Evolutionary conservation across 2,888 invertebrate genomes (phyloP), one percentile per base, ranked within the genome.

Genomic region (Oscheius sp.): DNA sequence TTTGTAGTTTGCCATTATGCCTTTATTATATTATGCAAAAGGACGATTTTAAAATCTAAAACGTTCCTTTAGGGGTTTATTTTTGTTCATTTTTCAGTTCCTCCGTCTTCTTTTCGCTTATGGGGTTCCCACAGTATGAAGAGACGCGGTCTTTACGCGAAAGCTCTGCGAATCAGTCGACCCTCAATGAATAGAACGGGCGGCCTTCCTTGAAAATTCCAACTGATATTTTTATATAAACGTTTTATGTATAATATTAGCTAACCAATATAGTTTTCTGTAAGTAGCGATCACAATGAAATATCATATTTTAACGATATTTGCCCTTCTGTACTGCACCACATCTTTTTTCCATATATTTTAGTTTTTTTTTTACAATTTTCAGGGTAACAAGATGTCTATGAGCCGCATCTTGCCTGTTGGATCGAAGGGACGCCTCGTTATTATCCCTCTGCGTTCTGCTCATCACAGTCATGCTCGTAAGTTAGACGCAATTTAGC

Each of bases 341-440:
- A 25, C 55, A 45, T 49, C 27, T 58, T 18, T 27, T 27, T 7
- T 29, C 27, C 58, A 1, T 35, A 45, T 63, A 43, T 25, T 45
- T 18, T 23, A 25, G 43, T 0, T 2, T 45, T 2, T 6, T 45
- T 21, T 5, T 25, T 1, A 3, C 35, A 63, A 35, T 41, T 63
- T 69, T 41, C 43, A 76, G 74, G 74, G 73, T 76, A 73, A 56
- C 75, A 76, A 63, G 72, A 82, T 83, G 82, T 83, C 82, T 58
- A 78, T 82, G 77, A 83, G 82, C 77, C 82, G 83, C 66, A 76
- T 80, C 71, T 73, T 77, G 70, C 81, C 82, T 49, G 61, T 82
- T 71, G 80, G 78, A 59, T 79, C 82, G 74, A 78, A 73, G 56
- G 82, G 77, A 75, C 80, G 79, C 27, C 71, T 80, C 59, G 73